These are phyloP conservation scores for Orthosia gothica DNA, from an alignment of 2,888 invertebrate species.

Conservation along the genomic window DNA sequence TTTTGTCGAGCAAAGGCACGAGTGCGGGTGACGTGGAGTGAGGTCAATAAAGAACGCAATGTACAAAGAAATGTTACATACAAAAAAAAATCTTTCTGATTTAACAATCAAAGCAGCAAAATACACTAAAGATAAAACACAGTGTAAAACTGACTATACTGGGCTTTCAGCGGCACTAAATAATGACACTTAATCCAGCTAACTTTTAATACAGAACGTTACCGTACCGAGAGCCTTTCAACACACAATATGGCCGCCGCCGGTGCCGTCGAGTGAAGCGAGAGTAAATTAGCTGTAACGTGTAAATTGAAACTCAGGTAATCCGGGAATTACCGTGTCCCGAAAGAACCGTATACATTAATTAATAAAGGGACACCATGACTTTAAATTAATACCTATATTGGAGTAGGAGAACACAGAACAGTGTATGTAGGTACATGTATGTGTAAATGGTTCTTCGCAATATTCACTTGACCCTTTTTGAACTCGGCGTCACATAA, in stretches of 20 bases:
- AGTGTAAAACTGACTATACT: conserved; percentile 17
- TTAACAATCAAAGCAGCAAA: not conserved
- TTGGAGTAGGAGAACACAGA: conserved; percentile 24
- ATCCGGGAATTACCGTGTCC: conserved; percentile 70
- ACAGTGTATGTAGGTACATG: not conserved
- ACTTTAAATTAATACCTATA: conserved; percentile 60
- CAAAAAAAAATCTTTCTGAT: not conserved
- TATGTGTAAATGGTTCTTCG: conserved; percentile 11
- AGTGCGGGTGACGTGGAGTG: no score
- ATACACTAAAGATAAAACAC: conserved; percentile 1
- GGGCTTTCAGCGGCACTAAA: conserved; percentile 40
- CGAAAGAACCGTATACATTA: conserved; percentile 65
- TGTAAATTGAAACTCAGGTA: conserved; percentile 83
- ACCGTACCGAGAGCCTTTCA: conserved; percentile 48
- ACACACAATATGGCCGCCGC: conserved; percentile 61
- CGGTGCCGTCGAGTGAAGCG: conserved; percentile 61
- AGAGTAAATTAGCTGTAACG: conserved; percentile 83
- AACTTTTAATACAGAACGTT: conserved; percentile 60
- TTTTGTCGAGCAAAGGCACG: no score
- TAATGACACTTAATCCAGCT: conserved; percentile 56
- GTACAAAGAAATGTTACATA: no score
- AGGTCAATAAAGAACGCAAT: no score
- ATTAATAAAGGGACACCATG: conserved; percentile 76
- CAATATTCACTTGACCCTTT: conserved; percentile 27
- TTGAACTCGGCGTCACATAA: conserved; percentile 20